These are phyloP conservation scores for Ctenopoma kingsleyae DNA, from an alignment of 2,797 vertebrate species.

Conservation along the genomic window DNA sequence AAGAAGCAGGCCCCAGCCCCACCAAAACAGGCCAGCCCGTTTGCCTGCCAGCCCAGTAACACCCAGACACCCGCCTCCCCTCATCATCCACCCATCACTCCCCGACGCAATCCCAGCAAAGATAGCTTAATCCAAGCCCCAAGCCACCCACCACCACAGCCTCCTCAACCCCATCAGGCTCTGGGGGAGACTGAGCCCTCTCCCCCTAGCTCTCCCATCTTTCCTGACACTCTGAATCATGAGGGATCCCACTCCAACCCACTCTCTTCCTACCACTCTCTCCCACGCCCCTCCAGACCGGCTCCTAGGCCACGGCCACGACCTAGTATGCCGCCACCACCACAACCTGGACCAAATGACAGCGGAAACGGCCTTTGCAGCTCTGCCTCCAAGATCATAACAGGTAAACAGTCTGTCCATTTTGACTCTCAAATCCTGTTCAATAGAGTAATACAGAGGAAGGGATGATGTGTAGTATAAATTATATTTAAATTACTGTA, in stretches of 20 bases:
- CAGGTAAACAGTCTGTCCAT: constrained; percentile 82
- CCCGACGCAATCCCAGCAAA: constrained; percentile 87
- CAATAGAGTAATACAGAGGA: too few species aligned
- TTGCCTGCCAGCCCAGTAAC: constrained; percentile 31
- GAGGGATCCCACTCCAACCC: constrained; percentile 64
- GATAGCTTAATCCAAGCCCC: constrained; percentile 90
- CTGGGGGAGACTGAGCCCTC: constrained; percentile 81
- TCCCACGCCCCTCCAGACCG: constrained; percentile 89
- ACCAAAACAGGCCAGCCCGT: constrained; percentile 79
- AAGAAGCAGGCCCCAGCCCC: constrained; percentile 93
- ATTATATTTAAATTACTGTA: not conserved
- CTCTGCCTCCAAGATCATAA: constrained; percentile 91
- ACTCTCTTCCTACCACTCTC: constrained; percentile 67
- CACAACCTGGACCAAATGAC: constrained; percentile 86
- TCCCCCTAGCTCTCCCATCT: constrained; percentile 90
- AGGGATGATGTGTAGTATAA: not conserved
- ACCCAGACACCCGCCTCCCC: constrained; percentile 36
- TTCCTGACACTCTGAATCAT: constrained; percentile 87
- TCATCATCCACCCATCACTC: constrained; percentile 75
- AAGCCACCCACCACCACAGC: constrained; percentile 94
- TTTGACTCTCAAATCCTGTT: not conserved
- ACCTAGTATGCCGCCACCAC: constrained; percentile 91
- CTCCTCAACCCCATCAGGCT: constrained; percentile 78
- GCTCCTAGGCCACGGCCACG: constrained; percentile 91
- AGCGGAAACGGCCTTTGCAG: constrained; percentile 61